A percentile compares a stretch with the other conserved stretches of the same genome.
Evolutionary conservation across 2,797 vertebrate genomes (phyloP).

Genomic region (Labeo calbasu): DNA sequence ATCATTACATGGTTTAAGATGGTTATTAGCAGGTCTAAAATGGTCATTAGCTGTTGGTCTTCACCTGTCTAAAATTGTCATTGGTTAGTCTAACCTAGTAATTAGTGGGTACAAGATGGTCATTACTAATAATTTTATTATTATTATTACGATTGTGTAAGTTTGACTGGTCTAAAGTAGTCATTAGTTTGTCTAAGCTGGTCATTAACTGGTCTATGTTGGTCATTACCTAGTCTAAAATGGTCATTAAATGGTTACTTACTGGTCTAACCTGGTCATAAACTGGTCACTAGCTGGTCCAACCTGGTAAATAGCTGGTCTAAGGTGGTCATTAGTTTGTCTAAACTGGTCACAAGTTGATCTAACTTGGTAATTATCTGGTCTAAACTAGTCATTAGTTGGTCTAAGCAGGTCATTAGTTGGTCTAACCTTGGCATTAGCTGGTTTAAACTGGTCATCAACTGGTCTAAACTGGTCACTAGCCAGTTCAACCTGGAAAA

Average conservation of each 20-base stretch:
- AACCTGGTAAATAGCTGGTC: neutral
- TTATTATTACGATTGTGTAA: no score
- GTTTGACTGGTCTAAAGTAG: no score
- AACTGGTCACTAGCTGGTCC: neutral
- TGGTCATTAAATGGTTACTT: neutral
- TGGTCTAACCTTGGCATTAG: no score
- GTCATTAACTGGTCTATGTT: neutral
- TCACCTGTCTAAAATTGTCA: neutral
- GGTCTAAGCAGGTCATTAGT: no score
- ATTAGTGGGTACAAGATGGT: neutral
- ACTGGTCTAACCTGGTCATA: neutral
- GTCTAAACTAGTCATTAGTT: no score
- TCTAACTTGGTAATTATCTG: neutral
- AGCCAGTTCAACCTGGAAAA: no score
- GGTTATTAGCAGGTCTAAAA: neutral
- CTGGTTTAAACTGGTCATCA: neutral
- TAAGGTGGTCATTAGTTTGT: neutral
- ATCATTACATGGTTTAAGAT: neutral
- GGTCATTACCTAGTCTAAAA: no score
- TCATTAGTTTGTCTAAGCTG: neutral
- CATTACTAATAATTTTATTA: neutral
- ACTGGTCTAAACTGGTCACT: neutral
- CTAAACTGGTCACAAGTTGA: neutral
- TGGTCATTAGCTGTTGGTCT: neutral
- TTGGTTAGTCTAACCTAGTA: neutral